phyloP scores from a whole-genome alignment of 2,113 vertebrate species.

The Calyptomena viridis region DNA sequence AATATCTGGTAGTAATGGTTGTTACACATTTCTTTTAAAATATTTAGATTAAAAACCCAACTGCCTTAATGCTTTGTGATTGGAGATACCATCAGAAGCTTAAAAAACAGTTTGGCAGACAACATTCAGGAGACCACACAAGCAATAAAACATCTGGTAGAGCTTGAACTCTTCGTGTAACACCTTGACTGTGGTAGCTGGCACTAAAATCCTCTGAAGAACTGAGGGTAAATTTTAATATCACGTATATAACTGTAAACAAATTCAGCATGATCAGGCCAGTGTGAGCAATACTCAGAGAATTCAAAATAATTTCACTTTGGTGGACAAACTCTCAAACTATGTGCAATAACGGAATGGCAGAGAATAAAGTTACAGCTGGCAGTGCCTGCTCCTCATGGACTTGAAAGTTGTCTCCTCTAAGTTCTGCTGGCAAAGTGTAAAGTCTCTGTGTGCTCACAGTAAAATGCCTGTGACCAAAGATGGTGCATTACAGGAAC shows the following conservation, averaged over 20 bases:
- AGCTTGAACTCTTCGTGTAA: not conserved
- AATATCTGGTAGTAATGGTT: not conserved
- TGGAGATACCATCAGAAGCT: not conserved
- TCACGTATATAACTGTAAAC: constrained; percentile 19
- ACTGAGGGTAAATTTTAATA: constrained; percentile 29
- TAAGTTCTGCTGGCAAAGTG: not conserved
- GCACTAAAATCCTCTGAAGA: constrained; percentile 28
- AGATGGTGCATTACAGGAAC: not conserved
- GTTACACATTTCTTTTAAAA: not conserved
- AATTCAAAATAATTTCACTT: constrained; percentile 44
- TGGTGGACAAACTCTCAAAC: constrained; percentile 37
- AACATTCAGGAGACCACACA: not conserved
- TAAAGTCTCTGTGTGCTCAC: not conserved
- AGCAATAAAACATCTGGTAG: not conserved
- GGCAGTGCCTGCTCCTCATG: not conserved
- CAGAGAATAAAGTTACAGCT: not conserved
- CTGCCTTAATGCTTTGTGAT: not conserved
- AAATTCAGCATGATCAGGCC: constrained; percentile 39
- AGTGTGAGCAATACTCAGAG: constrained; percentile 17
- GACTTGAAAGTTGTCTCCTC: not conserved
- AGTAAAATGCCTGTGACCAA: not conserved
- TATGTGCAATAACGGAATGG: not conserved
- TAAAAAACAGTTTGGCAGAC: not conserved
- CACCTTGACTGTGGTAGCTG: not conserved
- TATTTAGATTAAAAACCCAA: not conserved